phyloP scores from a whole-genome alignment of 92 coral and sea anemone genomes.

The Heteractis magnifica region DNA sequence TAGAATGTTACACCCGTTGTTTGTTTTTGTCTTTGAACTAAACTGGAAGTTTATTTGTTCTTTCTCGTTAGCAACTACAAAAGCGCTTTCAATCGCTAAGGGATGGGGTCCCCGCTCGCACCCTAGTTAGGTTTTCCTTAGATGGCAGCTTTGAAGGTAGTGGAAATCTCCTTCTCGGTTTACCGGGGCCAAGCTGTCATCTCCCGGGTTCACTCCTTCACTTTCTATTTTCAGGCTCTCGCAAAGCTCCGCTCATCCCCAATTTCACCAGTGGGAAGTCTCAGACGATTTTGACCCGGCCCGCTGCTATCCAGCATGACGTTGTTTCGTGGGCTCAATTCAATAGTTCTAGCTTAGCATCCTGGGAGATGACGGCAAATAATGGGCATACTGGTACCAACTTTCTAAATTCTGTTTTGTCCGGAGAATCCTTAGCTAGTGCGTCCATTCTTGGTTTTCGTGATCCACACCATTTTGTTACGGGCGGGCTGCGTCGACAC shows the following conservation, averaged over 20 bases:
- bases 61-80: no score
- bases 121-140: not conserved
- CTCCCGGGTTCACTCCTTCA: constrained; percentile 26
- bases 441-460: not conserved
- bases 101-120: no score
- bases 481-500: constrained; percentile 17
- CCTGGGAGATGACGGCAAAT: not conserved
- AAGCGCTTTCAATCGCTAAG: no score
- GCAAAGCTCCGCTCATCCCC: not conserved
- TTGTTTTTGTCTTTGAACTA: no score
- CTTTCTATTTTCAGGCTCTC: not conserved
- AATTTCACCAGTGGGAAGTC: constrained; percentile 24
- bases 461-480: not conserved
- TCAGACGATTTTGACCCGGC: constrained; percentile 4
- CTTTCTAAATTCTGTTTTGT: not conserved
- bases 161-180: constrained; percentile 42
- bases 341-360: not conserved
- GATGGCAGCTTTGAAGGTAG: constrained; percentile 40
- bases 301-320: not conserved
- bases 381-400: not conserved
- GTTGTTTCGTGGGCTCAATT: not conserved
- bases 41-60: no score
- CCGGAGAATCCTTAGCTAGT: not conserved
- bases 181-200: constrained; percentile 58
- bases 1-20: no score